Evolutionary conservation across 64 coral and sea anemone species (phyloP).

Genomic region (Pocillopora verrucosa): DNA sequence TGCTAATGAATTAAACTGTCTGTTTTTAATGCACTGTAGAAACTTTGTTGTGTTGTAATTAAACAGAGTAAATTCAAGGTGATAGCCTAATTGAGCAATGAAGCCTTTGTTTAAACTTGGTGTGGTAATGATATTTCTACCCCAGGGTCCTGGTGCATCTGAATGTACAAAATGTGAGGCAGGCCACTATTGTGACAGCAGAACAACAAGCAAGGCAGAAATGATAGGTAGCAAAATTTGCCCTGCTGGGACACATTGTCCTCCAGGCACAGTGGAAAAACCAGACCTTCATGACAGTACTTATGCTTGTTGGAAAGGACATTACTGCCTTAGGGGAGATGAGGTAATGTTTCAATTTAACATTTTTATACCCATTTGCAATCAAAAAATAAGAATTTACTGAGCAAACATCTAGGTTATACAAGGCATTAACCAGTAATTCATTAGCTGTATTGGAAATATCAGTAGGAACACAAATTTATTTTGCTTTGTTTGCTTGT

Average conservation of each 20-base stretch:
- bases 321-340: conserved; percentile 94
- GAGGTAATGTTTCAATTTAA: conserved; percentile 59
- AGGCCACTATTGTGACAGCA: conserved; percentile 86
- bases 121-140: not conserved
- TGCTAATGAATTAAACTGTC: too few relatives aligned
- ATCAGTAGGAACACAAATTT: not conserved
- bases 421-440: too few relatives aligned
- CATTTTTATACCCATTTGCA: too few relatives aligned
- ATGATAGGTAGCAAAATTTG: conserved; percentile 87
- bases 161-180: conserved; percentile 77
- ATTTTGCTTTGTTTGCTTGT: not conserved
- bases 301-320: conserved; percentile 69
- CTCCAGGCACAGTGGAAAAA: conserved; percentile 53
- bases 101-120: too few relatives aligned
- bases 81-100: too few relatives aligned
- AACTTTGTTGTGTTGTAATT: too few relatives aligned
- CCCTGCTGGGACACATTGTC: conserved; percentile 90
- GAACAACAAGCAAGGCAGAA: conserved; percentile 70
- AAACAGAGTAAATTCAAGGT: too few relatives aligned
- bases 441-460: too few relatives aligned
- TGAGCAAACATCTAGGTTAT: too few relatives aligned
- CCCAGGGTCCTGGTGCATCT: conserved; percentile 76
- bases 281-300: conserved; percentile 68
- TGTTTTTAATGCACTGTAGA: too few relatives aligned
- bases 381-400: too few relatives aligned